A percentile compares a stretch with the other conserved stretches of the same genome.
Conservation (phyloP, 2,113 vertebrate species). For the Alectura lathami region DNA sequence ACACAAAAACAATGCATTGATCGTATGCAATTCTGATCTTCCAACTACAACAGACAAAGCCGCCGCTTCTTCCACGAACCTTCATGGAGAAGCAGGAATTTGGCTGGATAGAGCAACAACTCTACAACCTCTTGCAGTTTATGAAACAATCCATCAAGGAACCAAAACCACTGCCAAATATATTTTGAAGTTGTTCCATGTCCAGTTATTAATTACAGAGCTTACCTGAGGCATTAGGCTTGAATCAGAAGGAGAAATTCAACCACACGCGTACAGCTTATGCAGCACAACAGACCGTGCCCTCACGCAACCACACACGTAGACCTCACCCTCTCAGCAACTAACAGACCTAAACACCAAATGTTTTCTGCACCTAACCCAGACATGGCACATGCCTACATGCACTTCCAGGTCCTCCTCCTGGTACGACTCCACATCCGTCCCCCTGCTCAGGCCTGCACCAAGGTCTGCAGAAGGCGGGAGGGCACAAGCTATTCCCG, state of each 20-base stretch:
- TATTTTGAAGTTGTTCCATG: background rate
- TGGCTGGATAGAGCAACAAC: background rate
- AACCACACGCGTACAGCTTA: background rate
- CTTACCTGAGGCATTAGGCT: rapidly evolving
- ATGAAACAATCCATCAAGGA: background rate
- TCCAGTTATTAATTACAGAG: background rate
- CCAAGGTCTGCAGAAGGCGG: background rate
- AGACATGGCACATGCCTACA: rapidly evolving
- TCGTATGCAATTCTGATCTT: background rate
- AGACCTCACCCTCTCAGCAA: background rate
- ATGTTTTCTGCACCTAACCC: rapidly evolving
- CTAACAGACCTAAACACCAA: background rate
- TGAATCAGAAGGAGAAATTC: background rate
- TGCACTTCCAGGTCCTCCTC: background rate
- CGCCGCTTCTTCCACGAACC: background rate
- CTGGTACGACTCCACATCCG: background rate
- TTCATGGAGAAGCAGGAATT: background rate
- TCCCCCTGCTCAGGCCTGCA: background rate
- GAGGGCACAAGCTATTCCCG: background rate
- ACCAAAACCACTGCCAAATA: background rate
- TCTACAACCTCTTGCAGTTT: background rate
- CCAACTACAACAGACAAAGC: background rate
- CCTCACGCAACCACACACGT: background rate
- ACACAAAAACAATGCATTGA: background rate
- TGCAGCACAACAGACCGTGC: rapidly evolving